Base-by-base conservation (phyloP, 2,888 invertebrate species). In the Zhuqinia jingwanae region DNA sequence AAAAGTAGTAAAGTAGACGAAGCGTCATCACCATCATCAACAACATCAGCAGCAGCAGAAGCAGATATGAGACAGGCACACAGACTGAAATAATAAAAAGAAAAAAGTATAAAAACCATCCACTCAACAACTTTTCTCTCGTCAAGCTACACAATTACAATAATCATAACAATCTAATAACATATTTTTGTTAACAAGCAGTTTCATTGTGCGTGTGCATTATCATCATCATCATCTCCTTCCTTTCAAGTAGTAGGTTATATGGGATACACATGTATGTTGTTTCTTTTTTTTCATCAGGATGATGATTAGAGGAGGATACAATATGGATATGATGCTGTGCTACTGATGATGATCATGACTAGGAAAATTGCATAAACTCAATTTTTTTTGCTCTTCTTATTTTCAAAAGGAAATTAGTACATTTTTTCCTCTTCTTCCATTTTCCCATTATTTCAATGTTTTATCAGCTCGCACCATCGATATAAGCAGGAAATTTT, bases 181-280 rank as follows among this genome's bases (percentile, higher is more conserved):
- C 70, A 70, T 70, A 70, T 68, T 45, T 70, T 70, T 45, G 70
- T 70, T 45, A 70, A 70, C 70, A 70, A 70, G 47, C 47, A 70
- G 47, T 70, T 47, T 70, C 70, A 22, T 70, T 70, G 45, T 45
- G 70, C 45, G 47, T 47, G 70, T 42, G 20, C 68, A 68, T 36
- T 36, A 36, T 30, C 60, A n/a, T 60, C 30, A 60, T 22, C 58
- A 58, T 58, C 15, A 22, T n/a, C 58, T 56, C 22, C 60, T 60
- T 22, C n/a, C n/a, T n/a, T n/a, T n/a, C n/a, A n/a, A n/a, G n/a
- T n/a, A n/a, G n/a, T n/a, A n/a, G n/a, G n/a, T n/a, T n/a, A n/a
- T n/a, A n/a, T n/a, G n/a, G n/a, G n/a, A n/a, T n/a, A n/a, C n/a
- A n/a, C 36, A 56, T 20, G 25, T 22, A n/a, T n/a, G n/a, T n/a